Evolutionary conservation across 2,888 invertebrate genomes (phyloP).

Genomic region (Lamproptera curius): DNA sequence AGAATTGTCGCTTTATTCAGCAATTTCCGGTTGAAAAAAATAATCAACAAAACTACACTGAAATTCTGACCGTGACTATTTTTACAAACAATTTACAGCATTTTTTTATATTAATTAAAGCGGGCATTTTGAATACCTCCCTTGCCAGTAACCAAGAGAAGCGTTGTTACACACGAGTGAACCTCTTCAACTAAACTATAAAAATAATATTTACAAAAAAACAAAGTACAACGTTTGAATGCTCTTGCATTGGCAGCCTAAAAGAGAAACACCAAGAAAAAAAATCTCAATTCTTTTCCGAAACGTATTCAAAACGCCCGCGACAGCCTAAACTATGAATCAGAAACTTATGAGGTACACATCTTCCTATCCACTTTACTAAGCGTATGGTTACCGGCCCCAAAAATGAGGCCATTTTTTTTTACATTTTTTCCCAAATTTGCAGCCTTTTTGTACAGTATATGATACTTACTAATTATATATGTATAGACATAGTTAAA

Average conservation of each 20-base stretch:
- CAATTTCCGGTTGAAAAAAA: conserved; percentile 71
- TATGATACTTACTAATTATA: conserved; percentile 72
- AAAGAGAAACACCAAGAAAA: conserved; percentile 38
- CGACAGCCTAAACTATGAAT: conserved; percentile 50
- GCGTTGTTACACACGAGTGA: conserved; percentile 26
- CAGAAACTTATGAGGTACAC: conserved; percentile 68
- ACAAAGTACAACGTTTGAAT: conserved; percentile 36
- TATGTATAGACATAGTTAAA: conserved; percentile 74
- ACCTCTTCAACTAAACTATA: conserved; percentile 36
- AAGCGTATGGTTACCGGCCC: conserved; percentile 72
- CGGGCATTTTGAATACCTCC: conserved; percentile 40
- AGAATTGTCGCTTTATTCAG: conserved; percentile 76
- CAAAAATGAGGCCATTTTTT: conserved; percentile 66
- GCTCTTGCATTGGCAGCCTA: conserved; percentile 38
- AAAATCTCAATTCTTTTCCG: conserved; percentile 31
- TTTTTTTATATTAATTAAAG: conserved; percentile 40
- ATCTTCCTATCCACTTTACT: conserved; percentile 68
- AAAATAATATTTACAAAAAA: conserved; percentile 61
- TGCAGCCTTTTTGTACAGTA: conserved; percentile 74
- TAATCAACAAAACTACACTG: conserved; percentile 73
- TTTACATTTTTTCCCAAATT: conserved; percentile 67
- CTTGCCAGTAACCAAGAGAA: conserved; percentile 34
- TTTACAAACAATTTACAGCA: conserved; percentile 75
- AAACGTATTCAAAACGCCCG: conserved; percentile 39
- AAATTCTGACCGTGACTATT: conserved; percentile 74